A percentile compares a stretch with the other conserved stretches of the same genome.
phyloP scores from a whole-genome alignment of 2,888 invertebrate species.

The Drosophila prolongata region DNA sequence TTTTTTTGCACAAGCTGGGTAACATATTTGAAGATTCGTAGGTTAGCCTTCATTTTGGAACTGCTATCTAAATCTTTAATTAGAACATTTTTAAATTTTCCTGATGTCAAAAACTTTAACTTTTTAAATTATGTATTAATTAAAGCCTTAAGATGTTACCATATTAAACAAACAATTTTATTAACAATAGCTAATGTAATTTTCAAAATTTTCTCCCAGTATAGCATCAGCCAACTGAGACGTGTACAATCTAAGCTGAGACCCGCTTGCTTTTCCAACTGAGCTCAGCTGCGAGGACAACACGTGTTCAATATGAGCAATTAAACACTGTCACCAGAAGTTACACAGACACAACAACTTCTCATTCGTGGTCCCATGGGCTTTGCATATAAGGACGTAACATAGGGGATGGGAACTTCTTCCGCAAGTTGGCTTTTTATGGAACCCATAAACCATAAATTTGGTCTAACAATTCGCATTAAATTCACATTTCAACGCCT shows the following conservation, averaged over 20 bases:
- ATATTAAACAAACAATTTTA: no score
- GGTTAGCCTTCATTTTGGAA: no score
- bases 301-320: slow-evolving; percentile 81
- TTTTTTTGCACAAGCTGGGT: no score
- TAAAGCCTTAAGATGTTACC: no score
- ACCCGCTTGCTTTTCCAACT: slow-evolving; percentile 19
- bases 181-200: no score
- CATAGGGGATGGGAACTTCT: not conserved
- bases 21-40: no score
- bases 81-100: no score
- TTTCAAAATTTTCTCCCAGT: not conserved
- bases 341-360: slow-evolving; percentile 46
- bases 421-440: slow-evolving; percentile 31
- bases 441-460: slow-evolving; percentile 58
- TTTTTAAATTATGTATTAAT: no score
- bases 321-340: slow-evolving; percentile 74
- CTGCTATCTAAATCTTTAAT: no score
- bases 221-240: slow-evolving; percentile 41
- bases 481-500: slow-evolving; percentile 69
- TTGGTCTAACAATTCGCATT: slow-evolving; percentile 67
- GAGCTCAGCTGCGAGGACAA: slow-evolving; percentile 47
- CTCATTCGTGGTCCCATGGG: slow-evolving; percentile 24
- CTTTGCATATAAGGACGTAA: slow-evolving; percentile 22
- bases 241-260: slow-evolving; percentile 49
- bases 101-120: no score